Conservation (phyloP, 2,888 invertebrate genomes). For the Drosophila formosana region DNA sequence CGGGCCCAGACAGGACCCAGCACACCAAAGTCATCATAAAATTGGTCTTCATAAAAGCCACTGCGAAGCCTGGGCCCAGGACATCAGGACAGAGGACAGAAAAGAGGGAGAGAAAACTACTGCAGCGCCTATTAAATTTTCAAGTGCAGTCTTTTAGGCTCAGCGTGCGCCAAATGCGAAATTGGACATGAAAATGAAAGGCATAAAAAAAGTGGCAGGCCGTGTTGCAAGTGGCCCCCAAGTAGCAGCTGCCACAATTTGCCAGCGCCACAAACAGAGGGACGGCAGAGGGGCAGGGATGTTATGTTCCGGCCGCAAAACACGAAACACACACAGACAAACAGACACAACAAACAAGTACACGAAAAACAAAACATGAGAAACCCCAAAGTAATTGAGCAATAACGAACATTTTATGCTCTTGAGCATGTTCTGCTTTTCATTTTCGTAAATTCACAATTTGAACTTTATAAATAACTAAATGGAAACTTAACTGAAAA, state of each 20-base stretch:
- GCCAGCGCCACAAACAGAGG: constrained; percentile 8
- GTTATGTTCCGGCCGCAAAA: constrained; percentile 39
- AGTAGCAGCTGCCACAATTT: constrained; percentile 78
- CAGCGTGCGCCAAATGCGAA: constrained; percentile 64
- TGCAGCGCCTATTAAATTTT: constrained; percentile 74
- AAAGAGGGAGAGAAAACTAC: constrained; percentile 37
- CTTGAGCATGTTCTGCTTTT: constrained; percentile 38
- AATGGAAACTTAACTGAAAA: constrained; percentile 4
- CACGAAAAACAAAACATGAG: constrained; percentile 32
- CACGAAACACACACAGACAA: constrained; percentile 42
- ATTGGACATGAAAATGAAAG: constrained; percentile 78
- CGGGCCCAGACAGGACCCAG: constrained; percentile 18
- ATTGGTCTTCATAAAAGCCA: constrained; percentile 61
- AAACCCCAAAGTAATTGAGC: constrained; percentile 45
- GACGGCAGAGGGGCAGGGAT: neutral
- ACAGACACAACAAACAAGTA: constrained; percentile 18
- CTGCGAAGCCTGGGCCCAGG: constrained; percentile 27
- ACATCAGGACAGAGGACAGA: constrained; percentile 13
- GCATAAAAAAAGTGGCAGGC: constrained; percentile 51
- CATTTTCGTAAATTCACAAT: constrained; percentile 42
- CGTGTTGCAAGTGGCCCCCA: constrained; percentile 59
- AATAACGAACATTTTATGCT: constrained; percentile 62
- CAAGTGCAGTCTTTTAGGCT: constrained; percentile 79
- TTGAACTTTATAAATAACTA: constrained; percentile 29
- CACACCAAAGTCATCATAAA: constrained; percentile 50